Evolutionary conservation across 2,113 vertebrate species (phyloP), one percentile per base, ranked within the genome.

Genomic region (Rhinolophus ferrumequinum): DNA sequence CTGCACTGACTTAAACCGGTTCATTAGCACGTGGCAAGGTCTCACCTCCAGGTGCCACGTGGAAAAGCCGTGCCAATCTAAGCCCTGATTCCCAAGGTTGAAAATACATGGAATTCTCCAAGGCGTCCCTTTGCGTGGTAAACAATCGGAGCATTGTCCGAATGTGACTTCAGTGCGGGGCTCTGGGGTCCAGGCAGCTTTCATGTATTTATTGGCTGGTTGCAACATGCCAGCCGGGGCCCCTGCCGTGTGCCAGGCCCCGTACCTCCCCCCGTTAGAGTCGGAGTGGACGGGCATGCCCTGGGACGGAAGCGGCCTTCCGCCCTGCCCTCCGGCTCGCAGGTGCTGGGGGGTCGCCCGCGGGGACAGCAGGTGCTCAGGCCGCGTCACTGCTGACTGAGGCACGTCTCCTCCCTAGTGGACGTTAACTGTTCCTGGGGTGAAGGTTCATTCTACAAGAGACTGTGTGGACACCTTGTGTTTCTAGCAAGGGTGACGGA

Each of bases 251-350:
- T 8, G 41, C 88, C 69, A 11, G 62, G 56, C 41, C 33, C 7
- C 2, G 18, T 0, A 1, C 41, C 33, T 66, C 24, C 35, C 56
- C 56, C 16, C 0, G 0, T 24, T 12, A 24, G n/a, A 72, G n/a
- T 28, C 22, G 30, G 19, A 28, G 41, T 38, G 64, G 22, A 11
- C 11, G 0, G 19, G 21, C 22, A 9, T n/a, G 11, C 52, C 72
- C n/a, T n/a, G 33, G 87, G 66, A 35, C 12, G 2, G 26, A 52
- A 3, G 38, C 0, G 3, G 52, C 58, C 50, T 18, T 52, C 79
- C 0, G 0, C 47, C 41, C 73, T 38, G 28, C 11, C 2, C 15
- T 18, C 24, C 0, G 6, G 56, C 33, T 58, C 30, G 11, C 18
- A 4, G 8, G 9, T 13, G 33, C 62, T 7, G 11, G 62, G 50